Percentiles rank a stretch among this genome's conserved stretches.
Evolutionary conservation across 2,113 vertebrate genomes (phyloP).

Genomic region (Zosterops japonicus): DNA sequence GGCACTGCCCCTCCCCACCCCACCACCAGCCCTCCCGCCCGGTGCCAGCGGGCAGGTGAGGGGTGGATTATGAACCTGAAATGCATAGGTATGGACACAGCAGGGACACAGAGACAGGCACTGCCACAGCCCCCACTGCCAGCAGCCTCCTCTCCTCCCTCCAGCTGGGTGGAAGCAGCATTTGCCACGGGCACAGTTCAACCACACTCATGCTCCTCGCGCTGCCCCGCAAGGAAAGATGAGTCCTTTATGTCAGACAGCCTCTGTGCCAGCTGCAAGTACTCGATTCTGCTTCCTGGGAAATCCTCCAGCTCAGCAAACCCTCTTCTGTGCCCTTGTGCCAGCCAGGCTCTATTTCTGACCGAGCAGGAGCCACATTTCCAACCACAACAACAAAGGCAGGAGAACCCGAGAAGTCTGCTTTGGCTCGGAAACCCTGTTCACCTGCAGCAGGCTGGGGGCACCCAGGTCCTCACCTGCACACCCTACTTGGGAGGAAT

Average conservation of each 20-base stretch:
- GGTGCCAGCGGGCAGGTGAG: neutral
- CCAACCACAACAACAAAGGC: conserved; percentile 57
- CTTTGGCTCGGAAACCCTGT: conserved; percentile 71
- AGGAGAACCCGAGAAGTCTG: conserved; percentile 63
- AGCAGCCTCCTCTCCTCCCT: conserved; percentile 12
- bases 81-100: conserved; percentile 50
- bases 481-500: conserved; percentile 90
- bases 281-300: conserved; percentile 35
- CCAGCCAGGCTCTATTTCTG: conserved; percentile 43
- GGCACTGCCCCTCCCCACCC: neutral
- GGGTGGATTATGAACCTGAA: neutral
- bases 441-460: conserved; percentile 12
- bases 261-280: conserved; percentile 57
- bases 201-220: conserved; percentile 27
- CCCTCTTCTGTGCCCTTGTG: neutral
- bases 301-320: conserved; percentile 49
- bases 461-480: neutral
- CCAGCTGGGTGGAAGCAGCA: conserved; percentile 55
- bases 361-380: conserved; percentile 36
- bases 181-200: conserved; percentile 62
- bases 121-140: neutral
- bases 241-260: conserved; percentile 40
- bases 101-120: neutral
- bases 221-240: conserved; percentile 20
- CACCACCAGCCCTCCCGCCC: neutral